Evolutionary conservation across 2,797 vertebrate genomes (phyloP).

Genomic region (Apodemus agrarius): DNA sequence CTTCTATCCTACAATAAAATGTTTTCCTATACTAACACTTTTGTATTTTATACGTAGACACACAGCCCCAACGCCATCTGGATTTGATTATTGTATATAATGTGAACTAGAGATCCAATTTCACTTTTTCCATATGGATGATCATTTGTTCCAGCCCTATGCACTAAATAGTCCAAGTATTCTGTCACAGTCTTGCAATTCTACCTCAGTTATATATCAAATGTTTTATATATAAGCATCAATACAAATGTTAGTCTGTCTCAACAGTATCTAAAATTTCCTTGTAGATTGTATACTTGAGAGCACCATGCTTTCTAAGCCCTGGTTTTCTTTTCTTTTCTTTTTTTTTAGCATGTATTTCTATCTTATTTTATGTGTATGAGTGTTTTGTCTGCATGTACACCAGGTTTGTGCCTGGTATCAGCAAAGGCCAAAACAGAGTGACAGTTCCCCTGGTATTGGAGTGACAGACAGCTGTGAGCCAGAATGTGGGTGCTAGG

Average conservation of each 20-base stretch:
- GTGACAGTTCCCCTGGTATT: neutral
- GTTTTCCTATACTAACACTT: conserved; percentile 24
- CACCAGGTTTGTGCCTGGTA: too few species aligned
- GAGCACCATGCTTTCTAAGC: neutral
- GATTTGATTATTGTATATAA: conserved; percentile 43
- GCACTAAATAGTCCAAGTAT: conserved; percentile 42
- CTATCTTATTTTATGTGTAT: neutral
- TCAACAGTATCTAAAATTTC: conserved; percentile 46
- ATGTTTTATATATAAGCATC: conserved; percentile 6
- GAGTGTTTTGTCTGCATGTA: neutral
- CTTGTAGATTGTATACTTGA: neutral
- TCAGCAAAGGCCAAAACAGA: neutral
- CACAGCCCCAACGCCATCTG: conserved; percentile 23
- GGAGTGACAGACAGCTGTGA: neutral
- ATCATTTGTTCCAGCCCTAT: conserved; percentile 56
- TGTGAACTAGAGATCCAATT: conserved; percentile 50
- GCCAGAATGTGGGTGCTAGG: neutral
- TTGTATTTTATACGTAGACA: conserved; percentile 16
- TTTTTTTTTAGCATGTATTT: neutral
- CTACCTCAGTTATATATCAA: conserved; percentile 46
- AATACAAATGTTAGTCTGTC: conserved; percentile 6
- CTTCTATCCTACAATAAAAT: neutral
- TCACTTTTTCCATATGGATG: conserved; percentile 55
- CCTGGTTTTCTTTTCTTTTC: neutral
- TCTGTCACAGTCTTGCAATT: neutral